Evolutionary conservation across 2,113 vertebrate genomes (phyloP).

Genomic region (Ptyas mucosa): DNA sequence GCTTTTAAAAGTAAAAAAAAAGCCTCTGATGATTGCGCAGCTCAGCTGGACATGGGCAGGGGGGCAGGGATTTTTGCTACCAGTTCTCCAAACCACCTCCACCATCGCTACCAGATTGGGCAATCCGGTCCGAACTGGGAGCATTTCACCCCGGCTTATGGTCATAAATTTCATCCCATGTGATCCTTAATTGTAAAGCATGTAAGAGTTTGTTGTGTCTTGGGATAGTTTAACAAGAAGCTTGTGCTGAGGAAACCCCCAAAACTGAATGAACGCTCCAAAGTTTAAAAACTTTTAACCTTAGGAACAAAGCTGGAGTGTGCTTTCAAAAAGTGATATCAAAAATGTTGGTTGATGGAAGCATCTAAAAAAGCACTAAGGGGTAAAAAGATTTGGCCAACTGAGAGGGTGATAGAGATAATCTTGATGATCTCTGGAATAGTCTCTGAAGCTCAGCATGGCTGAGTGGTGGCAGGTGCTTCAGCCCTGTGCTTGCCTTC

Average conservation of each 20-base stretch:
- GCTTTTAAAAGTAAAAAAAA: no score
- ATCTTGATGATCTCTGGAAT: rapidly evolving
- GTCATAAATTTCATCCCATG: neutral
- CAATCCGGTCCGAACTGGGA: no score
- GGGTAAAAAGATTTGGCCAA: neutral
- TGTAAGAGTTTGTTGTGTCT: neutral
- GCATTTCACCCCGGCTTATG: no score
- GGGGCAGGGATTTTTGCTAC: no score
- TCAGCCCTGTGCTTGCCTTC: neutral
- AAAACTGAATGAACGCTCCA: no score
- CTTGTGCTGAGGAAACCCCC: neutral
- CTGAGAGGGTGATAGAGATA: neutral
- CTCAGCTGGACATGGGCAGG: no score
- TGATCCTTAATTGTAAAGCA: neutral
- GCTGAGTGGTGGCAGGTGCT: neutral
- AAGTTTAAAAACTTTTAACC: neutral
- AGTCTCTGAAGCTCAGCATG: neutral
- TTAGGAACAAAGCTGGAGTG: neutral
- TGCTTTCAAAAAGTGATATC: neutral
- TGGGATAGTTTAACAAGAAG: neutral
- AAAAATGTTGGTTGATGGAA: neutral
- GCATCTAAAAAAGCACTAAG: neutral
- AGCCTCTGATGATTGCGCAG: no score
- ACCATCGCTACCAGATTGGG: no score
- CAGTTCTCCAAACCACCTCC: no score